A percentile compares a stretch with the other conserved stretches of the same genome.
These are phyloP conservation scores for Borostomias antarcticus DNA, from an alignment of 2,797 vertebrate genomes.

Conservation along the genomic window DNA sequence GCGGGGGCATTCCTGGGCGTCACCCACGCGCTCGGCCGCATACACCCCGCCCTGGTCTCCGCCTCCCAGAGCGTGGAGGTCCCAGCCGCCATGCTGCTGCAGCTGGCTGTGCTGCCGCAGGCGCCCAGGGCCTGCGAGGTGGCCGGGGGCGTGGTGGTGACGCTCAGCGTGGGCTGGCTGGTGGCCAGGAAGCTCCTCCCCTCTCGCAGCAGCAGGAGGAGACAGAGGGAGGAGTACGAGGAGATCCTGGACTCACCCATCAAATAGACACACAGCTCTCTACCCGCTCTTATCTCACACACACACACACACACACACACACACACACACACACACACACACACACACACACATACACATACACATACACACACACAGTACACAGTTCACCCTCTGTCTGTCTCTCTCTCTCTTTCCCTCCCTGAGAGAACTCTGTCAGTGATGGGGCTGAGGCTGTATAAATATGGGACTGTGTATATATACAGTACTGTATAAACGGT, in stretches of 20 bases:
- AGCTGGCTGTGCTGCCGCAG: conserved; percentile 83
- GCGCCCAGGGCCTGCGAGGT: conserved; percentile 86
- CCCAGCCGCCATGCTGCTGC: conserved; percentile 88
- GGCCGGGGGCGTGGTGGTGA: conserved; percentile 86
- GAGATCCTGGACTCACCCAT: conserved; percentile 95
- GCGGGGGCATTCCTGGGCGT: conserved; percentile 90
- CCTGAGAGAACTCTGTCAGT: no score
- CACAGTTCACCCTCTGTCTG: no score
- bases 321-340: no score
- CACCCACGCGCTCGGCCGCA: conserved; percentile 90
- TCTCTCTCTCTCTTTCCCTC: neutral
- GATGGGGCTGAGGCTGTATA: no score
- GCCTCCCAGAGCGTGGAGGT: conserved; percentile 94
- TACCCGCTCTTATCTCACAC: neutral
- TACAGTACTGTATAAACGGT: no score
- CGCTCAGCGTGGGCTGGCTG: conserved; percentile 88
- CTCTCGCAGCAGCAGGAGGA: conserved; percentile 77
- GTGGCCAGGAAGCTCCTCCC: conserved; percentile 87
- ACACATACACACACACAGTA: no score
- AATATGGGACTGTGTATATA: no score
- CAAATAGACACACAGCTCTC: conserved; percentile 77
- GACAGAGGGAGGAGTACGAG: conserved; percentile 86
- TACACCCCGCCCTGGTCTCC: conserved; percentile 94
- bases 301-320: conserved; percentile 2
- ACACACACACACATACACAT: no score